Evolutionary conservation across 2,888 invertebrate species (phyloP).

Genomic region (Tupiocoris notatus): DNA sequence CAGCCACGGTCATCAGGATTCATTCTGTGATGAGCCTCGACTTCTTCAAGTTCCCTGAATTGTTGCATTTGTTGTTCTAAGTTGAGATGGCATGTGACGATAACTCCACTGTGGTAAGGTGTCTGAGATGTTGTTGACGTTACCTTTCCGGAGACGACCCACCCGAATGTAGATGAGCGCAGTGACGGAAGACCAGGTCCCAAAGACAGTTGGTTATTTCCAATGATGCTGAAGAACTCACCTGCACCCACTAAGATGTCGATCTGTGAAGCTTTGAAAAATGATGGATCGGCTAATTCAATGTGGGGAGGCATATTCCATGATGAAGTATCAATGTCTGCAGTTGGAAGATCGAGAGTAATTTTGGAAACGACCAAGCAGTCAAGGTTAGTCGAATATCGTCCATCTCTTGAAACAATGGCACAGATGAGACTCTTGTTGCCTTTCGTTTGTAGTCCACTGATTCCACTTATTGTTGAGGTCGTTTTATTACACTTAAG

Average conservation of each 20-base stretch:
- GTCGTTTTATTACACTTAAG: not conserved
- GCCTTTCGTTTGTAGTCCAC: not conserved
- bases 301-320: slow-evolving; percentile 16
- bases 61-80: not conserved
- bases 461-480: not conserved
- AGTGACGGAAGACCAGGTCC: slow-evolving; percentile 2
- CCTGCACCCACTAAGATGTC: slow-evolving; percentile 19
- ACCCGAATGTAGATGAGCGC: not conserved
- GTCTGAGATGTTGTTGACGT: too few relatives aligned
- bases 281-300: not conserved
- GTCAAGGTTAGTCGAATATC: not conserved
- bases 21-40: not conserved
- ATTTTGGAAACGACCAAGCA: slow-evolving; percentile 14
- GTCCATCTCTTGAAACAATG: not conserved
- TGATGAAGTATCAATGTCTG: not conserved
- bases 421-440: not conserved
- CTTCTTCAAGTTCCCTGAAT: slow-evolving; percentile 18
- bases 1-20: not conserved
- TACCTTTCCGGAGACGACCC: slow-evolving; percentile 14
- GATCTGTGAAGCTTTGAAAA: not conserved
- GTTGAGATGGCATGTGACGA: not conserved
- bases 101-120: not conserved
- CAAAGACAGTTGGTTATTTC: not conserved
- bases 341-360: slow-evolving; percentile 8
- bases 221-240: slow-evolving; percentile 13